phyloP scores from a whole-genome alignment of 2,797 vertebrate genomes.

The Aythya fuligula region DNA sequence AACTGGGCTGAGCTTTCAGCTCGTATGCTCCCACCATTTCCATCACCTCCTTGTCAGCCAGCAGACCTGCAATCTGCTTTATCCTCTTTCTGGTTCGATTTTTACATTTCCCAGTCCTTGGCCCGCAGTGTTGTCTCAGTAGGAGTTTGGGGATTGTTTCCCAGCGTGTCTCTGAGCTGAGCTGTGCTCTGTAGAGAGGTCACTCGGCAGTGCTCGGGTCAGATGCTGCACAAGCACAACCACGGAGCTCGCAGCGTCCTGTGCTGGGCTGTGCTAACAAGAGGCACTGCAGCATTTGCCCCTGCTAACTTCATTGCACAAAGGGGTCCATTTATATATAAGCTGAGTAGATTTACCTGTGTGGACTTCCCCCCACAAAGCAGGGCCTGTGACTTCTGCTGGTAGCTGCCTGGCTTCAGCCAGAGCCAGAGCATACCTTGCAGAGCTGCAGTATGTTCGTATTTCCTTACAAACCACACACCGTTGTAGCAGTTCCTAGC shows the following conservation, averaged over 20 bases:
- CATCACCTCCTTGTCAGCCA: neutral
- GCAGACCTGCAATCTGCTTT: neutral
- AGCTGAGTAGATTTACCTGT: neutral
- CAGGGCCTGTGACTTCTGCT: neutral
- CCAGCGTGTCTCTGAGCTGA: accelerated
- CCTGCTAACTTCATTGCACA: too few relatives aligned
- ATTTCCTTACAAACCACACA: neutral
- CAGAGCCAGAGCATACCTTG: neutral
- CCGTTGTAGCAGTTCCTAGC: neutral
- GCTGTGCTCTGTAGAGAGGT: neutral
- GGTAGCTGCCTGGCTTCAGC: neutral
- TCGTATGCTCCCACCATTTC: neutral
- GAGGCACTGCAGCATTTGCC: neutral
- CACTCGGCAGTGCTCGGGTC: accelerated
- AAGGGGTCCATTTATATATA: neutral
- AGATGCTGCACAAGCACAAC: neutral
- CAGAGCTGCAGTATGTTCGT: neutral
- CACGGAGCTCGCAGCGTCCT: neutral
- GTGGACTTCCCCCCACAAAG: neutral
- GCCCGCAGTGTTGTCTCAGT: neutral
- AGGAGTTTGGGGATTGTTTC: neutral
- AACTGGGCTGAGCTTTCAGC: conserved; percentile 8
- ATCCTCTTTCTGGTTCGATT: neutral
- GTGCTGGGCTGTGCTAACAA: neutral
- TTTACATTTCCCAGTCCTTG: neutral